A percentile compares a stretch with the other conserved stretches of the same genome.
Evolutionary conservation across 2,113 vertebrate genomes (phyloP).

Genomic region (Panthera leo): DNA sequence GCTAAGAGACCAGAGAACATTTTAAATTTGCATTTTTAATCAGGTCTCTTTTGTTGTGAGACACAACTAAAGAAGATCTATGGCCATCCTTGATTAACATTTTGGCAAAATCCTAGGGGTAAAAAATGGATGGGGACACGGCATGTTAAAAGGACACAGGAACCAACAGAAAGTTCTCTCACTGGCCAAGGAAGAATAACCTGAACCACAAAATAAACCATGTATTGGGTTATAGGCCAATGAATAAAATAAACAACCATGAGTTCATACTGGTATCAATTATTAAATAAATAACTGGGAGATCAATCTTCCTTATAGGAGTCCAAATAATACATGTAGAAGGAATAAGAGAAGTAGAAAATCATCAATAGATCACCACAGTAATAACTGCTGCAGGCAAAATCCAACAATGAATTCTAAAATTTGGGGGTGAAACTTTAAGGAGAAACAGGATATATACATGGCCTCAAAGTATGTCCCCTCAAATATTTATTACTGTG

Average conservation of each 20-base stretch:
- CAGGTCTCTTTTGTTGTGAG: background rate
- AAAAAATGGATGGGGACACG: background rate
- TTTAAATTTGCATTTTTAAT: conserved; percentile 33
- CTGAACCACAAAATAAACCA: background rate
- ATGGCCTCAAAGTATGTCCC: background rate
- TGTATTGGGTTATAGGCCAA: background rate
- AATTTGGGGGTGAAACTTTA: background rate
- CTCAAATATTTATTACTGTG: background rate
- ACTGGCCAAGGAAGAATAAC: background rate
- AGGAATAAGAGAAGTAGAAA: background rate
- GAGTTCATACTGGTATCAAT: background rate
- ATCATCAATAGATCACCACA: background rate
- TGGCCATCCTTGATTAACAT: background rate
- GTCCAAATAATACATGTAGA: conserved; percentile 15
- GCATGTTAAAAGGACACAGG: background rate
- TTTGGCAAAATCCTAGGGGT: background rate
- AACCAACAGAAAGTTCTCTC: background rate
- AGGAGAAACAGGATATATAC: background rate
- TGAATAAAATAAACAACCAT: background rate
- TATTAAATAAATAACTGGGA: background rate
- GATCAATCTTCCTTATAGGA: background rate
- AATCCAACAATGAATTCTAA: background rate
- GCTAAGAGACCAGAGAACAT: background rate
- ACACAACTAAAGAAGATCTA: background rate
- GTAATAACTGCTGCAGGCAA: background rate